Percentiles rank a stretch among this genome's conserved stretches.
Evolutionary conservation across 2,888 invertebrate genomes (phyloP).

Genomic region (Cryptus viduatorius): DNA sequence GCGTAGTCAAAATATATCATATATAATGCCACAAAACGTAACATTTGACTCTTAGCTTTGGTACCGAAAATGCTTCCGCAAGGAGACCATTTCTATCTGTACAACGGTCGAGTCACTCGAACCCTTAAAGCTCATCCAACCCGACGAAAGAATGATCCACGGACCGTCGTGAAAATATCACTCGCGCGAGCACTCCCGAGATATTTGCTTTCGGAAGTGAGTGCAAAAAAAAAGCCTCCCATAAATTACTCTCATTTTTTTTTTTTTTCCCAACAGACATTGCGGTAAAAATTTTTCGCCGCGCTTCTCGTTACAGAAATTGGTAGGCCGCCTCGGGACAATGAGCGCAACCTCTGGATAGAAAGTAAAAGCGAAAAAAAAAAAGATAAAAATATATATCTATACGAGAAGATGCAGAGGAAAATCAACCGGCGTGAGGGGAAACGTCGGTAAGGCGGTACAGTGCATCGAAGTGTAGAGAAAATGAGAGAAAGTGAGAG

Average conservation of each 20-base stretch:
- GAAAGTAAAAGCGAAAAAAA: conserved; percentile 51
- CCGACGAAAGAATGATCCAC: neutral
- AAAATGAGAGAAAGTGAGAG: conserved; percentile 42
- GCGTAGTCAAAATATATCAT: too few species aligned
- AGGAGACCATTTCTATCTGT: neutral
- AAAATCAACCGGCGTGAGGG: conserved; percentile 40
- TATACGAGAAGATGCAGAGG: conserved; percentile 32
- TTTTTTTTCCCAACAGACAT: neutral
- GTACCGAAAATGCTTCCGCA: neutral
- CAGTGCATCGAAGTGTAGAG: conserved; percentile 56
- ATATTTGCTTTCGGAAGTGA: conserved; percentile 59
- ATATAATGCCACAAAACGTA: neutral
- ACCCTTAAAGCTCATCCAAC: neutral
- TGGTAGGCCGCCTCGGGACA: conserved; percentile 69
- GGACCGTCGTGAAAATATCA: conserved; percentile 30
- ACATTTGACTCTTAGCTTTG: neutral
- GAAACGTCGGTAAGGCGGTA: conserved; percentile 21
- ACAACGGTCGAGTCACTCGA: too few species aligned
- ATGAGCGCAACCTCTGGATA: conserved; percentile 65
- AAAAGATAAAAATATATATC: conserved; percentile 19
- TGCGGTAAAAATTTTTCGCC: conserved; percentile 23
- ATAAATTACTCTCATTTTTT: neutral
- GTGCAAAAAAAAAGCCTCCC: conserved; percentile 19
- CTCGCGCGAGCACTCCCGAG: conserved; percentile 45
- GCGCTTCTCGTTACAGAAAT: conserved; percentile 79